Evolutionary conservation across 92 coral and sea anemone species (phyloP).

Genomic region (Anthopleura xanthogrammica): DNA sequence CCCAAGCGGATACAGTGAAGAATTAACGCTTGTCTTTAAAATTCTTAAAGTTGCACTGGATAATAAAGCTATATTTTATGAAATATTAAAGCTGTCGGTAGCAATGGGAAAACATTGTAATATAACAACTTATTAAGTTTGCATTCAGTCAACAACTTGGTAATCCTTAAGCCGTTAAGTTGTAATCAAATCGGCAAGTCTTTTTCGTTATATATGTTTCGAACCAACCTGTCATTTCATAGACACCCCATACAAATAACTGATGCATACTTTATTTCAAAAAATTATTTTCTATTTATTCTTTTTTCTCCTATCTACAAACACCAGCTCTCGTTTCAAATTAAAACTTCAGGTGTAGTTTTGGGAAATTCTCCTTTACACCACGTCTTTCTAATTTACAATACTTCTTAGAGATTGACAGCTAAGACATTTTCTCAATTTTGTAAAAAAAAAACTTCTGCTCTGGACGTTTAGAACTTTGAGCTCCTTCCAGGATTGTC

Average conservation of each 20-base stretch:
- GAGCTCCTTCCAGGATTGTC: slow-evolving; percentile 50
- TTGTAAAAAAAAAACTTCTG: slow-evolving; percentile 6
- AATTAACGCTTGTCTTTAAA: not conserved
- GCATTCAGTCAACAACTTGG: slow-evolving; percentile 33
- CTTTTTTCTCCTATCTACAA: slow-evolving; percentile 58
- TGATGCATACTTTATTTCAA: slow-evolving; percentile 69
- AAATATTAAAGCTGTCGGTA: no score
- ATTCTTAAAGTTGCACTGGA: not conserved
- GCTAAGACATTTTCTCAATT: slow-evolving; percentile 7
- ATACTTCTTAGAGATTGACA: not conserved
- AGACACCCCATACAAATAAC: slow-evolving; percentile 28
- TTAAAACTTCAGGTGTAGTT: slow-evolving; percentile 34
- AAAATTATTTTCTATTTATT: slow-evolving; percentile 33
- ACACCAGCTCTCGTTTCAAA: slow-evolving; percentile 43
- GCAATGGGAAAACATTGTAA: not conserved
- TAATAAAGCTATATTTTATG: no score
- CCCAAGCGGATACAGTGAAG: not conserved
- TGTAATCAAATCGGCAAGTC: slow-evolving; percentile 42
- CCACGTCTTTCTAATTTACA: slow-evolving; percentile 28
- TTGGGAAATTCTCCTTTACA: slow-evolving; percentile 8
- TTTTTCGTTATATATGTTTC: slow-evolving; percentile 9
- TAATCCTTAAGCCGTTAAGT: slow-evolving; percentile 54
- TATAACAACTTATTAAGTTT: slow-evolving; percentile 42
- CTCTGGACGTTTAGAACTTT: slow-evolving; percentile 16
- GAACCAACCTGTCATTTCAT: slow-evolving; percentile 17